Conservation (phyloP, 1,140 invertebrate species). For the Armadillidium nasatum region DNA sequence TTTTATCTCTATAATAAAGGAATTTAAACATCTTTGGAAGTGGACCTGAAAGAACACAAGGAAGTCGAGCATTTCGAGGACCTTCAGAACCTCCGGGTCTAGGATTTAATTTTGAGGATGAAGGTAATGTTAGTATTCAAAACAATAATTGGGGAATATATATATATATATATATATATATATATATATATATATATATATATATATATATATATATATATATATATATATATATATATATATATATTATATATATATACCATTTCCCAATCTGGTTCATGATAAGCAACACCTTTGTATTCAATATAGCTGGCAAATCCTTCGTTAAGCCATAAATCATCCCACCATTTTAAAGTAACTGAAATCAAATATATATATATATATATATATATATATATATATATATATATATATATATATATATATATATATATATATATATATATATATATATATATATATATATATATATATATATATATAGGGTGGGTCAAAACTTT, state of each 20-base stretch:
- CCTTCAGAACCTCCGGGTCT: no score
- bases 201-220: slow-evolving; percentile 12
- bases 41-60: no score
- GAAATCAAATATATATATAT: background rate
- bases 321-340: slow-evolving; percentile 66
- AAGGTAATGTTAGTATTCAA: no score
- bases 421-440: slow-evolving; percentile 50
- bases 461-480: background rate
- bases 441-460: slow-evolving; percentile 67
- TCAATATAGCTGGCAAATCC: slow-evolving; percentile 84
- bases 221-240: slow-evolving; percentile 23
- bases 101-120: no score
- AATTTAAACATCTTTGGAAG: no score
- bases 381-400: no score
- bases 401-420: slow-evolving; percentile 21
- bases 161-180: slow-evolving; percentile 1
- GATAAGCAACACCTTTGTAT: slow-evolving; percentile 66
- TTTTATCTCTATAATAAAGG: no score
- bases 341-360: slow-evolving; percentile 86
- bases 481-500: no score
- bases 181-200: background rate
- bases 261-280: slow-evolving; percentile 76
- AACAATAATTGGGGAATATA: background rate
- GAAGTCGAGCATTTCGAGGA: no score
- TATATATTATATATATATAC: slow-evolving; percentile 46